A percentile compares a stretch with the other conserved stretches of the same genome.
Evolutionary conservation across 1,140 invertebrate genomes (phyloP).

Genomic region (Drosophila paulistorum): DNA sequence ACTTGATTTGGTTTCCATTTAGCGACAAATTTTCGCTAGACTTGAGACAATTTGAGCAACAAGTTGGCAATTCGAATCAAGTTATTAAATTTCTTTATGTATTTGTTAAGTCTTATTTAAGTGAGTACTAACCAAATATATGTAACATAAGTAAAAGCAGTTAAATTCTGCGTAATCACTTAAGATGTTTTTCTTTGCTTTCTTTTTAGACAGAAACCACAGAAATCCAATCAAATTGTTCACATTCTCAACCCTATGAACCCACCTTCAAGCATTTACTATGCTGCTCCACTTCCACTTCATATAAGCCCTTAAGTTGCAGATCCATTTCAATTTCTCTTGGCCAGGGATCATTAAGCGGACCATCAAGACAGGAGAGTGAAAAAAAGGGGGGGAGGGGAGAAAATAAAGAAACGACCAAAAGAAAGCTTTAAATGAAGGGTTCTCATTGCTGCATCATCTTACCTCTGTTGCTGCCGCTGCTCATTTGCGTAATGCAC

Average conservation of each 20-base stretch:
- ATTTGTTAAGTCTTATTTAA: background rate
- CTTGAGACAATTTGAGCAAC: background rate
- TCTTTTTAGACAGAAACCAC: background rate
- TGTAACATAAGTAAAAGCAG: background rate
- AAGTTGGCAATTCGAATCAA: background rate
- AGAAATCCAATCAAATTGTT: slow-evolving; percentile 10
- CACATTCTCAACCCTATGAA: slow-evolving; percentile 7
- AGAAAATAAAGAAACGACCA: background rate
- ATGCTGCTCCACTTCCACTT: background rate
- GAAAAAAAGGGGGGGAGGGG: background rate
- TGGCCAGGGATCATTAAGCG: slow-evolving; percentile 57
- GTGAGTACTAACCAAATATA: background rate
- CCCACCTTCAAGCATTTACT: background rate
- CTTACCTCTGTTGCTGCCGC: slow-evolving; percentile 27
- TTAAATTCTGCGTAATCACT: slow-evolving; percentile 4
- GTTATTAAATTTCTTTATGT: background rate
- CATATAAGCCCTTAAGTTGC: slow-evolving; percentile 43
- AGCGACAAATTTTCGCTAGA: no score
- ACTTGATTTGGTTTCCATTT: no score
- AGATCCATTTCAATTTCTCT: slow-evolving; percentile 25
- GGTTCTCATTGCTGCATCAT: background rate
- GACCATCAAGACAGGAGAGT: background rate
- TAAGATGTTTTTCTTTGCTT: background rate
- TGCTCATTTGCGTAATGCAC: slow-evolving; percentile 81
- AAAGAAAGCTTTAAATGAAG: background rate